Evolutionary conservation across 2,113 vertebrate genomes (phyloP).

Genomic region (Prunella fulvescens): DNA sequence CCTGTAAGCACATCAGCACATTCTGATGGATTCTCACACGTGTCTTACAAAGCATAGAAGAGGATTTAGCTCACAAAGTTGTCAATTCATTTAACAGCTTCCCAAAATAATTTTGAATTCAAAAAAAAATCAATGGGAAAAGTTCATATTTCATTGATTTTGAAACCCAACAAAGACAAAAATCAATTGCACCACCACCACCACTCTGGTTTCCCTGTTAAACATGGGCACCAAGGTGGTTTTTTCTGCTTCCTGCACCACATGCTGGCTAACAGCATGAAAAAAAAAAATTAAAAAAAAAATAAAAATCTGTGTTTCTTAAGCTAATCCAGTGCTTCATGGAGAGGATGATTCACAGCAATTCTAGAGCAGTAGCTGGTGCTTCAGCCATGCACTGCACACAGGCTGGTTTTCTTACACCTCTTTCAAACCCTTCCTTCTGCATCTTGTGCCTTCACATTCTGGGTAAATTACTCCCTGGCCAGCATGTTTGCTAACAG

Average conservation of each 20-base stretch:
- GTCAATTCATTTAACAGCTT: conserved; percentile 32
- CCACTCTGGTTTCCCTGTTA: not conserved
- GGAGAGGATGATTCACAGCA: fast-evolving
- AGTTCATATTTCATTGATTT: conserved; percentile 28
- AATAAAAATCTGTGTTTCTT: not conserved
- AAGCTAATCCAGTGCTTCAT: not conserved
- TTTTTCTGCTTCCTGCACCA: not conserved
- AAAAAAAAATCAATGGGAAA: conserved; percentile 15
- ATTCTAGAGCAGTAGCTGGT: not conserved
- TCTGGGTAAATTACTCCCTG: not conserved
- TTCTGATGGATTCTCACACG: not conserved
- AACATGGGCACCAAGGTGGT: not conserved
- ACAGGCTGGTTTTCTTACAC: not conserved
- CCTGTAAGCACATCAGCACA: not conserved
- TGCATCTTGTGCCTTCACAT: not conserved
- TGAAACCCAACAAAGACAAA: conserved; percentile 20
- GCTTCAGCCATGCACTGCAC: fast-evolving
- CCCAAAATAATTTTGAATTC: not conserved
- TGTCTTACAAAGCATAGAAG: not conserved
- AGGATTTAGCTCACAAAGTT: not conserved
- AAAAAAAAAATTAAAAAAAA: not conserved
- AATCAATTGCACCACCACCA: not conserved
- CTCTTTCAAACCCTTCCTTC: not conserved
- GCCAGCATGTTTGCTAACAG: not conserved
- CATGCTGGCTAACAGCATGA: not conserved